Evolutionary conservation across 2,113 vertebrate species (phyloP).

Genomic region (Corvus moneduloides): DNA sequence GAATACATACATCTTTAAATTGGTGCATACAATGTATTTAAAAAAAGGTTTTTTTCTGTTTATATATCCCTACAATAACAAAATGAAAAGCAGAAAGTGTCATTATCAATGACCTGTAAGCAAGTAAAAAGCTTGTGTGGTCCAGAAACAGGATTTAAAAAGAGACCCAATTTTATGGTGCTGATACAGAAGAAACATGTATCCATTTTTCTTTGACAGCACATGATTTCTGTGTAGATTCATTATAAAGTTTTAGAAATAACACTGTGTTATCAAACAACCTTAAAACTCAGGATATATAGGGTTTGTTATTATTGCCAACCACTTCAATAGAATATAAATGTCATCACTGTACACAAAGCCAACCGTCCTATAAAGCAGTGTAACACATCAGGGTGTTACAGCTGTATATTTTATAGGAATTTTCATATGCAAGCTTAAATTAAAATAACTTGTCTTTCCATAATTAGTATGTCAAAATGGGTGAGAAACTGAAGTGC

Average conservation of each 20-base stretch:
- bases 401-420: not conserved
- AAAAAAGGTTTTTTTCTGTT: not conserved
- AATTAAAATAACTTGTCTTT: conserved; percentile 1
- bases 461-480: not conserved
- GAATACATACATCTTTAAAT: not conserved
- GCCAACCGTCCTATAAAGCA: not conserved
- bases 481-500: not conserved
- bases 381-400: not conserved
- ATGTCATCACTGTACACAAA: not conserved
- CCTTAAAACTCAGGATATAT: not conserved
- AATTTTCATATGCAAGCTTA: not conserved
- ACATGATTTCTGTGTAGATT: not conserved
- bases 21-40: not conserved
- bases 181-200: not conserved
- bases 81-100: not conserved
- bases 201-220: not conserved
- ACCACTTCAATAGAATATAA: not conserved
- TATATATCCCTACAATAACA: not conserved
- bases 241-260: not conserved
- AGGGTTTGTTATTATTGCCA: not conserved
- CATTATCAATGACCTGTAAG: not conserved
- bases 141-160: not conserved
- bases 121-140: not conserved
- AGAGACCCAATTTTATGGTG: not conserved
- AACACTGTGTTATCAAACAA: not conserved